Base-by-base conservation (phyloP, 2,888 invertebrate species). In the Tortricodes alternella region DNA sequence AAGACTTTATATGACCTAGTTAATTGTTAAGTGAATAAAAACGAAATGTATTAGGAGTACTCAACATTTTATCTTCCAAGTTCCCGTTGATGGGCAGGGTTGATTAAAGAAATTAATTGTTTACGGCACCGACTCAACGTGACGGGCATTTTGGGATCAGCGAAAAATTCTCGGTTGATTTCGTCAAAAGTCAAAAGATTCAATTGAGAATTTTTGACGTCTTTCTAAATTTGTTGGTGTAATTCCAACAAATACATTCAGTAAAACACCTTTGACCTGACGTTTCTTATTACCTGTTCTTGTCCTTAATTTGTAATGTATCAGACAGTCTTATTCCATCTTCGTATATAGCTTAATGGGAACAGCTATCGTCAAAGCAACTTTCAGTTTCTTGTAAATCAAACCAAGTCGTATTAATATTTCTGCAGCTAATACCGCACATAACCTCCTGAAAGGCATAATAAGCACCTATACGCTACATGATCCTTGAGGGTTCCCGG, bases 31-130 rank as follows among this genome's bases (percentile, higher is more conserved):
- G 53, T 52, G 59, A 56, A 63, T 63, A 61, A 63, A 62, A 62
- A 59, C 32, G 41, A 51, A 46, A 43, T 37, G 37, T 51, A 57
- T 56, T 52, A 59, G 58, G 39, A 51, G 59, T 38, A 58, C 49
- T 60, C 53, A 46, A 59, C 58, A 32, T 57, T 63, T 63, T 62
- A 62, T 63, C 60, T 59, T 52, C 46, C 18, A 32, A 51, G 58
- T 58, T 37, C 32, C 57, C 61, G 65, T 64, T 52, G 34, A 46
- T 44, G 43, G 60, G 63, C 58, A 62, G 64, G 67, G 71, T 78
- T 78, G 79, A 79, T 80, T 78, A 79, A 80, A 80, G 70, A 78
- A 76, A 80, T 81, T 81, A 79, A 81, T 80, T 80, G 82, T 79
- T 78, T 74, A 78, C 76, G 61, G 72, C 66, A 58, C 59, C 53